Percentiles rank a stretch among this genome's conserved stretches.
phyloP scores from a whole-genome alignment of 2,888 invertebrate species.

The Eucera pruinosa region DNA sequence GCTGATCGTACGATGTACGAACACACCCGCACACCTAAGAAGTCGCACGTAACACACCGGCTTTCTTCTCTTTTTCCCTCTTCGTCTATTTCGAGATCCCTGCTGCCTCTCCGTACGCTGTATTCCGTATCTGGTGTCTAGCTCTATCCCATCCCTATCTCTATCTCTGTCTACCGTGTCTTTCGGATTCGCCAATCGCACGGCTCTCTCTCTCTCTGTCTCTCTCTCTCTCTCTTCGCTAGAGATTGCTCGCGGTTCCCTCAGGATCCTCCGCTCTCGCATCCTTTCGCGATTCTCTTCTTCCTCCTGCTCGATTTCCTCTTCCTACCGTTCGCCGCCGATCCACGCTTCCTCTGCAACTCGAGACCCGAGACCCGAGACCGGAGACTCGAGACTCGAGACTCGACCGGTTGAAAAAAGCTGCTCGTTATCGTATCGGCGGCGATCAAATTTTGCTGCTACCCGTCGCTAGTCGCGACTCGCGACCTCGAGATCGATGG shows the following conservation, averaged over 20 bases:
- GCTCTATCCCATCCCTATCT: conserved; percentile 50
- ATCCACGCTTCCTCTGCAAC: conserved; percentile 34
- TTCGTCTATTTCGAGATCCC: background rate
- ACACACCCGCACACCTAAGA: conserved; percentile 29
- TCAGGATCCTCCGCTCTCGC: conserved; percentile 42
- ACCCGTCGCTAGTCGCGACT: background rate
- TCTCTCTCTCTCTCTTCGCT: conserved; percentile 42
- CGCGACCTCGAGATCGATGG: conserved; percentile 8
- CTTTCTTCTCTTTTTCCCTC: conserved; percentile 1
- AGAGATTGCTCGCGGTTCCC: conserved; percentile 52
- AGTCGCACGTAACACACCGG: conserved; percentile 34
- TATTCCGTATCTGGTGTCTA: background rate
- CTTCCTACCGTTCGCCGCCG: conserved; percentile 30
- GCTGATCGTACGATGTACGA: conserved; percentile 23
- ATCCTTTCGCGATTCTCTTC: conserved; percentile 38
- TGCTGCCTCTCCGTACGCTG: conserved; percentile 3
- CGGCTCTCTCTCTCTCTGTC: conserved; percentile 54
- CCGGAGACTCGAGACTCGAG: conserved; percentile 29
- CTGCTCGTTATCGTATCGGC: conserved; percentile 57
- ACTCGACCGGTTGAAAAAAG: conserved; percentile 31
- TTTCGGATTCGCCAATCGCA: conserved; percentile 44
- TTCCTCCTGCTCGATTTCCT: conserved; percentile 36
- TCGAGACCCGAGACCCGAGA: conserved; percentile 21
- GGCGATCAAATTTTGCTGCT: conserved; percentile 46
- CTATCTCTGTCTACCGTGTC: conserved; percentile 49